Evolutionary conservation across 2,888 invertebrate species (phyloP).

Genomic region (Pseudoips prasinana): DNA sequence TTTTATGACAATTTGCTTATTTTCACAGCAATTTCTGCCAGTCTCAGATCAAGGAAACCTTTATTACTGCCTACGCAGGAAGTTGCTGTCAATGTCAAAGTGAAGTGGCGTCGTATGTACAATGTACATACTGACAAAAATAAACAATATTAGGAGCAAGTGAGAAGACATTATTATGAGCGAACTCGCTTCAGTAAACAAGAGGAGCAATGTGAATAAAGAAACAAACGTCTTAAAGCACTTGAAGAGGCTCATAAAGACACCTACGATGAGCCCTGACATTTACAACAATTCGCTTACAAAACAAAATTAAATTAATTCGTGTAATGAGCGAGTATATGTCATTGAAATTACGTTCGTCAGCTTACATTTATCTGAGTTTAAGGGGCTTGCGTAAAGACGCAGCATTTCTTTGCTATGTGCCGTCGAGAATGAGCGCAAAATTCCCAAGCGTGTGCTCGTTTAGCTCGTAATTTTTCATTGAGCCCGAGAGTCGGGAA

Average conservation of each 20-base stretch:
- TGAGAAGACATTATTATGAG: slow-evolving; percentile 1
- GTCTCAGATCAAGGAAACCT: no score
- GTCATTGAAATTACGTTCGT: slow-evolving; percentile 65
- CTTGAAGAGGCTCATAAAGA: slow-evolving; percentile 20
- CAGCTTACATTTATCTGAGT: slow-evolving; percentile 67
- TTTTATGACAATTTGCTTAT: no score
- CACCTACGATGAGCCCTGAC: slow-evolving; percentile 18
- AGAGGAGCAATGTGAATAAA: slow-evolving; percentile 5
- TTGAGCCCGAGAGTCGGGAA: slow-evolving; percentile 77
- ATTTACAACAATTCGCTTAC: slow-evolving; percentile 37
- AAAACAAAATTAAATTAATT: slow-evolving; percentile 53
- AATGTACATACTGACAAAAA: no score
- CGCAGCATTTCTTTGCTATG: slow-evolving; percentile 63
- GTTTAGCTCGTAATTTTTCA: slow-evolving; percentile 81
- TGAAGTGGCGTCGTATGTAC: no score
- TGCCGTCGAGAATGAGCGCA: slow-evolving; percentile 61
- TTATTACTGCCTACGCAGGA: no score
- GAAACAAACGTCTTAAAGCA: slow-evolving; percentile 10
- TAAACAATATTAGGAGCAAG: no score
- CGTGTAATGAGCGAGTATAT: slow-evolving; percentile 56
- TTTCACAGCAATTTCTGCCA: no score
- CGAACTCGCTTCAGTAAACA: not conserved
- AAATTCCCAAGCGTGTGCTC: slow-evolving; percentile 77
- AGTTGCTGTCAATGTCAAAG: no score
- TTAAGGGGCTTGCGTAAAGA: slow-evolving; percentile 56